Conservation (phyloP, 2,797 vertebrate genomes). For the Microctenopoma steveboyesi region DNA sequence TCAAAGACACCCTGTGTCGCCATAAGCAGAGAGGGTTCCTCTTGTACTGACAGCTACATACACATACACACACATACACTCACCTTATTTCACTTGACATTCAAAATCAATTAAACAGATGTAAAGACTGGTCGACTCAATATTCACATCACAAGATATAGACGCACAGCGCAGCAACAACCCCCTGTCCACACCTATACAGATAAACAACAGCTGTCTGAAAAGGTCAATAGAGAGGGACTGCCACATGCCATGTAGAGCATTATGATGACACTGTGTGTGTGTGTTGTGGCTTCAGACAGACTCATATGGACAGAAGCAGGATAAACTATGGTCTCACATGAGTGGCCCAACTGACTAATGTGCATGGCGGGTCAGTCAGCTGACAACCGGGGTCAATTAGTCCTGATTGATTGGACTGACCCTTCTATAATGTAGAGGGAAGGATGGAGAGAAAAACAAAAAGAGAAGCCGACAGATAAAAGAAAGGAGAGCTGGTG, state of each 20-base stretch:
- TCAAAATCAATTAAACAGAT: constrained; percentile 81
- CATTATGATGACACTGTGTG: constrained; percentile 42
- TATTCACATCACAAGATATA: constrained; percentile 70
- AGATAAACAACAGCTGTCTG: constrained; percentile 16
- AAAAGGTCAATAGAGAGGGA: constrained; percentile 75
- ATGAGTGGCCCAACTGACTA: constrained; percentile 54
- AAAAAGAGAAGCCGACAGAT: constrained; percentile 4
- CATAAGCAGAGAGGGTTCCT: constrained; percentile 85
- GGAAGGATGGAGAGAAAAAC: not conserved
- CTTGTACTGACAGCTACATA: constrained; percentile 43
- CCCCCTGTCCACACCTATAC: not conserved
- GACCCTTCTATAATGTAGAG: constrained; percentile 62
- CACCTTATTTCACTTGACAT: constrained; percentile 72
- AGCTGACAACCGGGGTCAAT: constrained; percentile 62
- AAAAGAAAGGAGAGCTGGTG: constrained; percentile 16
- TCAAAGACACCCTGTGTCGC: constrained; percentile 84
- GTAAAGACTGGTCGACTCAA: constrained; percentile 71
- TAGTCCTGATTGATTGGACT: constrained; percentile 66
- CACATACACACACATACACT: constrained; percentile 13
- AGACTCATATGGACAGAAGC: constrained; percentile 48
- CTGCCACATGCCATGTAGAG: constrained; percentile 48
- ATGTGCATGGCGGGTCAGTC: constrained; percentile 54
- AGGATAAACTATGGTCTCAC: constrained; percentile 50
- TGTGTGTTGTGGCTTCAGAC: constrained; percentile 53
- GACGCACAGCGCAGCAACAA: constrained; percentile 37